Conservation (phyloP, 2,797 vertebrate species). For the Peromyscus eremicus region DNA sequence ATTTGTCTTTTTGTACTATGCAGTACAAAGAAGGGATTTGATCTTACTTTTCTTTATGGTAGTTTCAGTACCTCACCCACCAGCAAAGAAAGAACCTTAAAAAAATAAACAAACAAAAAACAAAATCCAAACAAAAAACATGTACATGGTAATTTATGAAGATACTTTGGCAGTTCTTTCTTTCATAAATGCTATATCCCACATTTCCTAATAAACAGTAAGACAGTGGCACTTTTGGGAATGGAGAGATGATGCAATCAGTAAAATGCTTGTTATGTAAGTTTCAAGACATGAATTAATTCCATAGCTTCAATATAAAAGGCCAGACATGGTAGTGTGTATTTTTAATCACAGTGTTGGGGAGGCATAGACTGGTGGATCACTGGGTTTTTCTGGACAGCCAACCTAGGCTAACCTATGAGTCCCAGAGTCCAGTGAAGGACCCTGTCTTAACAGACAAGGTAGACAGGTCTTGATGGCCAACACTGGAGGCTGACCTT, state of each 20-base stretch:
- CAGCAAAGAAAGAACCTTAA: background rate
- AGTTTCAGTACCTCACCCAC: background rate
- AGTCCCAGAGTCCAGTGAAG: background rate
- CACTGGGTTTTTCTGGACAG: background rate
- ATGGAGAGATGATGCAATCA: background rate
- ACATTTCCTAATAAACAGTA: background rate
- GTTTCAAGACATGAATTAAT: background rate
- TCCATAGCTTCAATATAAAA: background rate
- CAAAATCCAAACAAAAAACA: background rate
- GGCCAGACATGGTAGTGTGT: background rate
- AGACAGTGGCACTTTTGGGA: background rate
- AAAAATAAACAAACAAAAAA: background rate
- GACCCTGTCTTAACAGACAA: background rate
- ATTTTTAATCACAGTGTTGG: background rate
- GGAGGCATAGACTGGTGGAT: background rate
- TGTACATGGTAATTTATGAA: background rate
- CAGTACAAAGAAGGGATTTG: background rate
- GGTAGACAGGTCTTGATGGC: background rate
- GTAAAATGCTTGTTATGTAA: background rate
- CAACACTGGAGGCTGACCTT: background rate
- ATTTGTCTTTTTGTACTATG: background rate
- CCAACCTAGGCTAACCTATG: background rate
- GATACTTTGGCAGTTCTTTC: background rate
- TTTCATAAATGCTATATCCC: background rate
- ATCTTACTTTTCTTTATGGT: background rate